Evolutionary conservation across 2,113 vertebrate species (phyloP).

Genomic region (Rhadina sibilatrix): DNA sequence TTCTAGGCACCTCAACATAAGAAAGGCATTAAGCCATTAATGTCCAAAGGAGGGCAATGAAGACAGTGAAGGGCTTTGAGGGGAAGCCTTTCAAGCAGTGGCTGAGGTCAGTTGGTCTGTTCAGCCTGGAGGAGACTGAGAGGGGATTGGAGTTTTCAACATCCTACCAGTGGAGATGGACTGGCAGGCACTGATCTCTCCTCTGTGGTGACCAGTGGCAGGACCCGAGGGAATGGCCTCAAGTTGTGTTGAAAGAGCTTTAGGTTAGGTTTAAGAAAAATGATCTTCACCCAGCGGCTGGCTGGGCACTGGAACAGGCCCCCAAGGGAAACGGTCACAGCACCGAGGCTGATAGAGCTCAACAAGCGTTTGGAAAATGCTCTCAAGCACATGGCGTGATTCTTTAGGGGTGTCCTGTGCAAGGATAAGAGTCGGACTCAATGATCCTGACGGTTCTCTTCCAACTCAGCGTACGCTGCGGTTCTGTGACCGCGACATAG

Average conservation of each 20-base stretch:
- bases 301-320: rapidly evolving
- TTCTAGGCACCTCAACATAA: not conserved
- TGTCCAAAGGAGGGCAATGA: not conserved
- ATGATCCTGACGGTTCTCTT: too few relatives aligned
- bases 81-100: not conserved
- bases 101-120: not conserved
- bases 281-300: not conserved
- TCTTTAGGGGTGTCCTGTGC: not conserved
- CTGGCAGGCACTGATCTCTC: rapidly evolving
- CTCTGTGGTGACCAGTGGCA: not conserved
- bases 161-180: rapidly evolving
- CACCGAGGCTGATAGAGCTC: not conserved
- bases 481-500: too few relatives aligned
- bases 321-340: not conserved
- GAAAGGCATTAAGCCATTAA: not conserved
- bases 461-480: not conserved
- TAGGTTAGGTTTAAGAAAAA: not conserved
- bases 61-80: not conserved
- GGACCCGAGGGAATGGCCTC: not conserved
- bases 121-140: not conserved
- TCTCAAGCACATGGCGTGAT: not conserved
- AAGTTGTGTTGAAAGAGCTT: not conserved
- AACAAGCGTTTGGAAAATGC: not conserved
- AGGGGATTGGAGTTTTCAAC: not conserved
- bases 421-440: not conserved